A percentile compares a stretch with the other conserved stretches of the same genome.
phyloP scores from a whole-genome alignment of 2,797 vertebrate genomes.

The Sylvilagus floridanus region DNA sequence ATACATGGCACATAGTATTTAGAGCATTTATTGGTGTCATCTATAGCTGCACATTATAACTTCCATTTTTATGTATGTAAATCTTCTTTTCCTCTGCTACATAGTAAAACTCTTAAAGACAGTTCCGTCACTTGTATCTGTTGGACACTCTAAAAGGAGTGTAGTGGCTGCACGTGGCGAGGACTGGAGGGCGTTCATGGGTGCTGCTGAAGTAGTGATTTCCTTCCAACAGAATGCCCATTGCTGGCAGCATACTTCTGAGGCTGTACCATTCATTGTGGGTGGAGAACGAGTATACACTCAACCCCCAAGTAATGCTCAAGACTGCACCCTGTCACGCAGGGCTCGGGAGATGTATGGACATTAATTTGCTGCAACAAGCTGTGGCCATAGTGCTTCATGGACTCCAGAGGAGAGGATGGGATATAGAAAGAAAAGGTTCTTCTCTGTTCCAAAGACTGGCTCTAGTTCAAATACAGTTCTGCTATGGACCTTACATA shows the following conservation, averaged over 20 bases:
- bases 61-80: conserved; percentile 20
- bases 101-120: background rate
- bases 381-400: background rate
- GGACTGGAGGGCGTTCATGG: background rate
- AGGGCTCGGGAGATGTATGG: background rate
- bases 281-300: background rate
- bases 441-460: conserved; percentile 36
- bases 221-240: background rate
- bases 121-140: background rate
- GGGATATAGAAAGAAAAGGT: background rate
- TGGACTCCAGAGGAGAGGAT: background rate
- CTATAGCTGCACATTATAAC: no score
- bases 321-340: background rate
- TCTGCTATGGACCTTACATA: conserved; percentile 18
- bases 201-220: background rate
- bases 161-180: background rate
- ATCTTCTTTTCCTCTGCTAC: background rate
- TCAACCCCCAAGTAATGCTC: background rate
- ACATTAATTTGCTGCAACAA: background rate
- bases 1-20: background rate
- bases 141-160: conserved; percentile 23
- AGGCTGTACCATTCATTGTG: background rate
- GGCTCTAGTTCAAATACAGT: conserved; percentile 60
- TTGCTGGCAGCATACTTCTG: background rate
- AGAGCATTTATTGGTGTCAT: conserved; percentile 38